Evolutionary conservation across 2,113 vertebrate genomes (phyloP).

Genomic region (Dromas ardeola): DNA sequence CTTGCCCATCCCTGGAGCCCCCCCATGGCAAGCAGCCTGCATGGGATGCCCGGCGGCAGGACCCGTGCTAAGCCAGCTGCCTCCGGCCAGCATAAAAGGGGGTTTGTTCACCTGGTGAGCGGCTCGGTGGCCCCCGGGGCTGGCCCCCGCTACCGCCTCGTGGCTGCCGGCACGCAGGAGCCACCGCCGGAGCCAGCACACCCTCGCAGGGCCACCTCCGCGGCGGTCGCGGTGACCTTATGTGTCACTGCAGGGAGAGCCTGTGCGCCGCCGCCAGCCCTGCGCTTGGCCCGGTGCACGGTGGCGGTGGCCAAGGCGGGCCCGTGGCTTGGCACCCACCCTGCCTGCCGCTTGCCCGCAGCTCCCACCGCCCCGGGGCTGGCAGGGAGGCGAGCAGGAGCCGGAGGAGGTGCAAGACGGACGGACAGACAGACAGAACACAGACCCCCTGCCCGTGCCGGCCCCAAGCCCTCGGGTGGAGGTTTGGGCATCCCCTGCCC

Average conservation of each 20-base stretch:
- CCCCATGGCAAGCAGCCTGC: neutral
- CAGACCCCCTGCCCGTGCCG: fast-evolving
- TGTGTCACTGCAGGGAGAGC: neutral
- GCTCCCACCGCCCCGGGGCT: neutral
- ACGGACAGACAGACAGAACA: neutral
- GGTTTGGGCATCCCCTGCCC: neutral
- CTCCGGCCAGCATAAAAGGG: neutral
- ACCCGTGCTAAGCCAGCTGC: neutral
- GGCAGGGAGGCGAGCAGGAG: neutral
- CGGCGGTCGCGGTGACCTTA: neutral
- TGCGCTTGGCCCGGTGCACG: neutral
- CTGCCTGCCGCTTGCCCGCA: neutral
- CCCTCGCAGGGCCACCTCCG: neutral
- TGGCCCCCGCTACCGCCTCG: neutral
- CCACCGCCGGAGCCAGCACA: neutral
- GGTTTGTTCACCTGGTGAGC: neutral
- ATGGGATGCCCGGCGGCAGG: neutral
- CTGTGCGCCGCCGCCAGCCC: neutral
- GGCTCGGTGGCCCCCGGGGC: fast-evolving
- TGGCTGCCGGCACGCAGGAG: neutral
- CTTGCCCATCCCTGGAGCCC: fast-evolving
- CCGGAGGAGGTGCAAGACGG: neutral
- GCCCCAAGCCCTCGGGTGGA: fast-evolving
- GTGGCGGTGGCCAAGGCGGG: neutral
- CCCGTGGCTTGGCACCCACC: neutral